phyloP scores from a whole-genome alignment of 2,888 invertebrate species.

The Melinaea menophilus region DNA sequence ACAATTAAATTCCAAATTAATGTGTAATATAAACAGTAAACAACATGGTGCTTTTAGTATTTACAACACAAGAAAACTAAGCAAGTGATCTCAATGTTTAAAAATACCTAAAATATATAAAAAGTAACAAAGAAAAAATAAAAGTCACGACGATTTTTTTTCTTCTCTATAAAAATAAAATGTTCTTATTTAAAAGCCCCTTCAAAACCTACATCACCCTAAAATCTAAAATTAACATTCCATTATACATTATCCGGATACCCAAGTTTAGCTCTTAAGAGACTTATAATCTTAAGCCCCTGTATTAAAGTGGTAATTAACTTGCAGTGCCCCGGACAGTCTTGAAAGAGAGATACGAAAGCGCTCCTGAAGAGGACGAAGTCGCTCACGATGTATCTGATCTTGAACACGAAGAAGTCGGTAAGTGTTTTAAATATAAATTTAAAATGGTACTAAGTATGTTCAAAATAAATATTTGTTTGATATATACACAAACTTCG shows the following conservation, averaged over 20 bases:
- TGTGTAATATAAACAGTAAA: too few relatives aligned
- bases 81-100: not conserved
- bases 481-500: not conserved
- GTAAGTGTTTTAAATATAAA: slow-evolving; percentile 55
- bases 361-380: slow-evolving; percentile 87
- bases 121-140: slow-evolving; percentile 33
- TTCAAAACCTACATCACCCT: slow-evolving; percentile 46
- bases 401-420: slow-evolving; percentile 73
- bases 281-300: slow-evolving; percentile 33
- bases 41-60: too few relatives aligned
- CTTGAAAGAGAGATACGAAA: slow-evolving; percentile 88
- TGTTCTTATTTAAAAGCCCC: slow-evolving; percentile 43
- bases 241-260: slow-evolving; percentile 35
- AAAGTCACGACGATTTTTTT: slow-evolving; percentile 51
- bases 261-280: slow-evolving; percentile 15
- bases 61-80: too few relatives aligned
- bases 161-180: slow-evolving; percentile 46
- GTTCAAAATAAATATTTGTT: not conserved
- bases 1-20: too few relatives aligned
- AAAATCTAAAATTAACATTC: slow-evolving; percentile 65
- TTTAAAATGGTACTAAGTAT: slow-evolving; percentile 21
- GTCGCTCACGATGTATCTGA: slow-evolving; percentile 75
- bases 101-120: slow-evolving; percentile 8
- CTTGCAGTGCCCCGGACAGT: slow-evolving; percentile 88
- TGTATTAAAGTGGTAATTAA: slow-evolving; percentile 47